Base-by-base conservation (phyloP, 2,888 invertebrate genomes). In the Adelognathus sp. region DNA sequence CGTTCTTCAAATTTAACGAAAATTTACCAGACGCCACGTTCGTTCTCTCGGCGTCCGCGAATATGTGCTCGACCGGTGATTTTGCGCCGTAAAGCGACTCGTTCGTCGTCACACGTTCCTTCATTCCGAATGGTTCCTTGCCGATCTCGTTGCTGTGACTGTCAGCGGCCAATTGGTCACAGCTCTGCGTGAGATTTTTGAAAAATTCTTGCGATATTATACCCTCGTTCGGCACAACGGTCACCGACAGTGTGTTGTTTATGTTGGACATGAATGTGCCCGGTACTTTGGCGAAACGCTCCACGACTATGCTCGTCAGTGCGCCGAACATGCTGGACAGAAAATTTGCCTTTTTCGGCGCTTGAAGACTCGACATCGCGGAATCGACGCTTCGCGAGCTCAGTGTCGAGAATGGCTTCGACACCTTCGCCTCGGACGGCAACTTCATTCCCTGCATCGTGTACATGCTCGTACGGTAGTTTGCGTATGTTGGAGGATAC, bases 191-290 rank as follows among this genome's bases (percentile, higher is more conserved):
- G 44, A 86, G 72, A 50, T 81, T 82, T 78, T 86, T 85, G 31
- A 86, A 84, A 39, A 88, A 82, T 24, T 87, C 85, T 0, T 83
- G 84, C 2, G 87, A 80, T 36, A 85, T 84, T 50, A 85, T 79
- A 52, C 85, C 83, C 33, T 85, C 85, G 58, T 87, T 84, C 3
- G 86, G 83, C 3, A 88, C 86, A 5, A 89, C 79, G 1, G 88
- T 89, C 24, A 88, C 88, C 0, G 88, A 89, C 7, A 89, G 74
- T 0, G 86, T 82, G 61, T 79, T 85, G 76, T 85, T 86, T 46
- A 85, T 79, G 21, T 73, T 84, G 2, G 83, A 67, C 70, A 84
- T 83, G 1, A 87, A 81, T 0, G 83, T 81, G 11, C 74, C 75
- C 4, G 86, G 83, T 16, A 84, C 81, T 80, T 82, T 87, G 29